Conservation (phyloP, 2,888 invertebrate species). For the Plagodis dolabraria region DNA sequence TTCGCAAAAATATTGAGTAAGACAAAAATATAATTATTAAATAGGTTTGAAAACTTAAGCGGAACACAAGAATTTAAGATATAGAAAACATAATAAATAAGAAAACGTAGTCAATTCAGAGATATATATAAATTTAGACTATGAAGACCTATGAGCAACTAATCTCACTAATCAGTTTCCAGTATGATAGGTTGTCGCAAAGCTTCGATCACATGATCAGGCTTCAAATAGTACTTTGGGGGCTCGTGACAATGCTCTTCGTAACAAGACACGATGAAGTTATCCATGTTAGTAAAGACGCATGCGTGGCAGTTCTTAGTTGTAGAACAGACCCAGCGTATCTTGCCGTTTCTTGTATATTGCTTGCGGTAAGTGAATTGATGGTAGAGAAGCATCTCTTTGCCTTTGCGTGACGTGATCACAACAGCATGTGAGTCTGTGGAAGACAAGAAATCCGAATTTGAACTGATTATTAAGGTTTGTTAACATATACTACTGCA, state of each 20-base stretch:
- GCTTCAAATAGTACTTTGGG: slow-evolving; percentile 74
- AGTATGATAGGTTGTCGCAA: slow-evolving; percentile 58
- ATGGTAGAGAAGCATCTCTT: slow-evolving; percentile 71
- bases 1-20: too few species aligned
- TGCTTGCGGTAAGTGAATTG: slow-evolving; percentile 73
- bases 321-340: slow-evolving; percentile 76
- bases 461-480: too few species aligned
- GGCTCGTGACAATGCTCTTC: slow-evolving; percentile 71
- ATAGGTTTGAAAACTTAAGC: too few species aligned
- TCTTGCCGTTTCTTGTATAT: slow-evolving; percentile 53
- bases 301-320: slow-evolving; percentile 69
- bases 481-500: too few species aligned
- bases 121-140: too few species aligned
- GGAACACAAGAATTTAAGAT: neutral
- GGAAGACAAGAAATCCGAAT: slow-evolving; percentile 16
- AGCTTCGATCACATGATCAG: slow-evolving; percentile 64
- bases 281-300: slow-evolving; percentile 65
- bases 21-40: too few species aligned
- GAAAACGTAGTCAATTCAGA: too few species aligned
- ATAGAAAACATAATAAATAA: neutral
- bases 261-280: slow-evolving; percentile 59
- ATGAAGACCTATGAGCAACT: too few species aligned
- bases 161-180: slow-evolving; percentile 46
- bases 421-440: slow-evolving; percentile 68
- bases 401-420: slow-evolving; percentile 75